These are phyloP conservation scores for Prosopocoilus inquinatus DNA, from an alignment of 2,888 invertebrate genomes.

Conservation along the genomic window DNA sequence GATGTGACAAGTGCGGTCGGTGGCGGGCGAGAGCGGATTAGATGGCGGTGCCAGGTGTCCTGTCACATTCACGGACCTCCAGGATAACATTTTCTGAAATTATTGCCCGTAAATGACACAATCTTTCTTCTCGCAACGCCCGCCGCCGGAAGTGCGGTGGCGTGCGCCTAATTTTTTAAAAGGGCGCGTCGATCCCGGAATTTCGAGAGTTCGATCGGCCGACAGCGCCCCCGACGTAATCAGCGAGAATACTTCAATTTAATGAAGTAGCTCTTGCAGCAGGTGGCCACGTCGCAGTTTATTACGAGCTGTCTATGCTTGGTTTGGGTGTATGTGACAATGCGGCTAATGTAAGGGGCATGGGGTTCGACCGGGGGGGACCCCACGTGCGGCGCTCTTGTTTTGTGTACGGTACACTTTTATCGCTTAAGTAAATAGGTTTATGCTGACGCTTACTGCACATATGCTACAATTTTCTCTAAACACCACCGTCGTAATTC, in stretches of 20 bases:
- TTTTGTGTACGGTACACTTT: neutral
- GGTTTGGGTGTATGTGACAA: constrained; percentile 24
- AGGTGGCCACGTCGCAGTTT: neutral
- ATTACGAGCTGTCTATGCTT: neutral
- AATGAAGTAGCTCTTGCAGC: neutral
- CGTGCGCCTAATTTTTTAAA: constrained; percentile 8
- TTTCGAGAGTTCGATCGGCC: too few species aligned
- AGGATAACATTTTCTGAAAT: constrained; percentile 23
- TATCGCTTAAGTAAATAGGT: neutral
- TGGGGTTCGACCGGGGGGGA: neutral
- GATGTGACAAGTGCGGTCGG: constrained; percentile 27
- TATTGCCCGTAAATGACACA: constrained; percentile 30
- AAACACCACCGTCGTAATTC: too few species aligned
- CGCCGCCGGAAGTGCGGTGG: neutral
- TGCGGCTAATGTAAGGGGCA: constrained; percentile 26
- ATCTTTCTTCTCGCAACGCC: constrained; percentile 21
- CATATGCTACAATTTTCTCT: neutral
- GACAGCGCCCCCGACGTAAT: too few species aligned
- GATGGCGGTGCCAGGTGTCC: constrained; percentile 28
- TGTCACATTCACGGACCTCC: constrained; percentile 27
- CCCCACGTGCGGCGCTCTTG: neutral
- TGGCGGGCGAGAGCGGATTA: constrained; percentile 21
- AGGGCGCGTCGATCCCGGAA: too few species aligned
- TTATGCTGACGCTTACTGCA: neutral
- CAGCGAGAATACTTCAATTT: too few species aligned